phyloP scores from a whole-genome alignment of 1,140 invertebrate species.

The Sinonovacula constricta region DNA sequence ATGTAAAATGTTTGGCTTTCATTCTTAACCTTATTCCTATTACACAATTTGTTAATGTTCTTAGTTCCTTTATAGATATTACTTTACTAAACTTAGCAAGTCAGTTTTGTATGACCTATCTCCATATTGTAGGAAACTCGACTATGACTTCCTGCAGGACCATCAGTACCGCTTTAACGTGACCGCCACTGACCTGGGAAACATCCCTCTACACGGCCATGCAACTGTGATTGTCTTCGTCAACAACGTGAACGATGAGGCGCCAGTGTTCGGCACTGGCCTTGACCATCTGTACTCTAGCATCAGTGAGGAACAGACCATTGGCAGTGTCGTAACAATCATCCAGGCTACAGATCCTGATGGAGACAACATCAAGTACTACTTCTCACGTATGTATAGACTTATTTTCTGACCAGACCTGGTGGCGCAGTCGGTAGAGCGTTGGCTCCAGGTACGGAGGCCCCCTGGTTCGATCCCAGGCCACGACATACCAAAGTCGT shows the following conservation, averaged over 20 bases:
- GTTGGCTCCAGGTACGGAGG: too few relatives aligned
- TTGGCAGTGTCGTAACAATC: conserved; percentile 94
- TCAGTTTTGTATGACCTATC: too few relatives aligned
- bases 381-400: conserved; percentile 69
- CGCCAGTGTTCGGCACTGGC: conserved; percentile 84
- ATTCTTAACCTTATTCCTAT: not conserved
- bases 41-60: not conserved
- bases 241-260: conserved; percentile 76
- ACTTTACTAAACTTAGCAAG: not conserved
- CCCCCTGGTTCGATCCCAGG: too few relatives aligned
- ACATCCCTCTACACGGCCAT: conserved; percentile 81
- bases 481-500: too few relatives aligned
- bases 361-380: conserved; percentile 78
- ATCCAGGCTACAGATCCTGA: conserved; percentile 96
- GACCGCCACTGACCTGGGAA: conserved; percentile 71
- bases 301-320: conserved; percentile 93
- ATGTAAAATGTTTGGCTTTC: not conserved
- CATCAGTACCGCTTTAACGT: conserved; percentile 73
- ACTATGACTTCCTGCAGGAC: conserved; percentile 66
- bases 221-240: conserved; percentile 84
- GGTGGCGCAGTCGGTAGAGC: too few relatives aligned
- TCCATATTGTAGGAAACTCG: conserved; percentile 61
- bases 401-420: too few relatives aligned
- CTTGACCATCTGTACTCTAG: conserved; percentile 85
- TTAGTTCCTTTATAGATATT: conserved; percentile 32